Evolutionary conservation across 2,113 vertebrate genomes (phyloP).

Genomic region (Pseudorhombus dupliciocellatus): DNA sequence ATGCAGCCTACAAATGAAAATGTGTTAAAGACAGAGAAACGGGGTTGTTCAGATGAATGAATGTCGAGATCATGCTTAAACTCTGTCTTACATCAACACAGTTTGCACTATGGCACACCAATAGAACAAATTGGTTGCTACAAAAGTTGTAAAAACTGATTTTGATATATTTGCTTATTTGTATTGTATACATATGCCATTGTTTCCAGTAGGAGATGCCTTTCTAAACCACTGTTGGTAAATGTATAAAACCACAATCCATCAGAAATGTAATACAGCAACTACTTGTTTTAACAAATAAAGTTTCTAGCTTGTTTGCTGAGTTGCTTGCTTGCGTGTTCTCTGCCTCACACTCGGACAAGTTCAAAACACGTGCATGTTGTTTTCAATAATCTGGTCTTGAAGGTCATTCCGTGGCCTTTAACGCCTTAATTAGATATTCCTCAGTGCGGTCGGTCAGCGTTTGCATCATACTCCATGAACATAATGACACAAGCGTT

Average conservation of each 20-base stretch:
- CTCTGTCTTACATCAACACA: conserved; percentile 86
- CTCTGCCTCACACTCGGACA: neutral
- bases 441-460: too few species aligned
- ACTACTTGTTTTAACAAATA: conserved; percentile 84
- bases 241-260: conserved; percentile 84
- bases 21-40: conserved; percentile 76
- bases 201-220: conserved; percentile 92
- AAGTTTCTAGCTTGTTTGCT: conserved; percentile 85
- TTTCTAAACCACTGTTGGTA: conserved; percentile 91
- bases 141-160: conserved; percentile 92
- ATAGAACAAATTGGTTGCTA: conserved; percentile 90
- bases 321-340: conserved; percentile 68
- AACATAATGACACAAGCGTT: neutral
- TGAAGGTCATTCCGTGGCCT: too few species aligned
- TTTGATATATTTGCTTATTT: conserved; percentile 89
- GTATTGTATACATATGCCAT: conserved; percentile 89
- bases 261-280: conserved; percentile 82
- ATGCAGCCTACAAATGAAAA: conserved; percentile 77
- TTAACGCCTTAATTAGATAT: too few species aligned
- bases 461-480: neutral
- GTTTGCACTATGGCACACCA: conserved; percentile 93
- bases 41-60: conserved; percentile 51
- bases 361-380: neutral
- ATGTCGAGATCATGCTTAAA: conserved; percentile 78
- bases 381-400: neutral